These are phyloP conservation scores for Drosophila recens DNA, from an alignment of 2,888 invertebrate species.

Conservation along the genomic window DNA sequence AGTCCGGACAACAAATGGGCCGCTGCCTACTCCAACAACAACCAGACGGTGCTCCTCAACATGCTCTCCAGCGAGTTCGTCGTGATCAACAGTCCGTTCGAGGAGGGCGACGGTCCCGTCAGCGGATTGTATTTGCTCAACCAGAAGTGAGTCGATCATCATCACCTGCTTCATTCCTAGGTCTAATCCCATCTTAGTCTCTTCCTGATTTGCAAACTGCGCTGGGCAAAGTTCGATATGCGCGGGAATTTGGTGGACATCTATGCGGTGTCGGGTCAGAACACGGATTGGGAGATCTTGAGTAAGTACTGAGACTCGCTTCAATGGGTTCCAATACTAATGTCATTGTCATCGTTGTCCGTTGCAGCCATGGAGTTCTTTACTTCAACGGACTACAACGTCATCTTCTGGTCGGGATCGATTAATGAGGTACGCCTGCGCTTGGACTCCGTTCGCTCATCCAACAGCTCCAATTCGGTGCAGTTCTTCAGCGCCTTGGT, in stretches of 20 bases:
- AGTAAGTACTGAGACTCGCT: slow-evolving; percentile 85
- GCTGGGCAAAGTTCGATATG: slow-evolving; percentile 92
- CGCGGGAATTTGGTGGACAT: slow-evolving; percentile 90
- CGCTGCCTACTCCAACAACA: slow-evolving; percentile 97
- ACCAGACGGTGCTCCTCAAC: slow-evolving; percentile 96
- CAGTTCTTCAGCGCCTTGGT: slow-evolving; percentile 87
- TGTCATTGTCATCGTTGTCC: neutral
- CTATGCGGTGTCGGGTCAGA: slow-evolving; percentile 87
- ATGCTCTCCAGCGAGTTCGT: slow-evolving; percentile 97
- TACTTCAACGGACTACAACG: slow-evolving; percentile 89
- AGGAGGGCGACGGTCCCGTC: slow-evolving; percentile 87
- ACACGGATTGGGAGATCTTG: slow-evolving; percentile 90
- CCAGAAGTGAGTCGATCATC: slow-evolving; percentile 85
- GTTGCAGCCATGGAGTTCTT: slow-evolving; percentile 89
- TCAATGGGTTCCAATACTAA: neutral
- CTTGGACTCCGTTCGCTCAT: slow-evolving; percentile 87
- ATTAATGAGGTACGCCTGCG: slow-evolving; percentile 91
- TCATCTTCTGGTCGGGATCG: slow-evolving; percentile 93
- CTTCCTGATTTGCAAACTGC: slow-evolving; percentile 91
- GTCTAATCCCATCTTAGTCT: slow-evolving; percentile 83
- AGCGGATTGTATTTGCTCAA: slow-evolving; percentile 89
- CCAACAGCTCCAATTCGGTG: slow-evolving; percentile 65
- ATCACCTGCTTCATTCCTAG: neutral
- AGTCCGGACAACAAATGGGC: slow-evolving; percentile 98
- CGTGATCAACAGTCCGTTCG: slow-evolving; percentile 93